Percentiles rank a stretch among this genome's conserved stretches.
phyloP scores from a whole-genome alignment of 2,888 invertebrate species.

The Lathronympha strigana region DNA sequence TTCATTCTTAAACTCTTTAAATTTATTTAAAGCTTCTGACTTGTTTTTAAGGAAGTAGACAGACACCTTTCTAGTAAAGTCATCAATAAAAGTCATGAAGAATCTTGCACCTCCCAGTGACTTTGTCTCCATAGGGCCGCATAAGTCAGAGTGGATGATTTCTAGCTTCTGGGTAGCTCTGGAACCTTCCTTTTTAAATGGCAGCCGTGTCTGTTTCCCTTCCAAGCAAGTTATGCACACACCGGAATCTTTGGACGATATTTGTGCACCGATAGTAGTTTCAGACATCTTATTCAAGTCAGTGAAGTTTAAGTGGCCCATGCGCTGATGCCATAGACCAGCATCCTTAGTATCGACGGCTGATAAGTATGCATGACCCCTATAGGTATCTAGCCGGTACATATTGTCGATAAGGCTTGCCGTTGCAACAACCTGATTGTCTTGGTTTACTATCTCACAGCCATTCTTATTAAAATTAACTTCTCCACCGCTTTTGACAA shows the following conservation, averaged over 20 bases:
- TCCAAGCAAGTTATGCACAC: neutral
- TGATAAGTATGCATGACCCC: no score
- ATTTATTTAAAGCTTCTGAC: neutral
- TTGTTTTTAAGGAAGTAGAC: constrained; percentile 8
- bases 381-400: no score
- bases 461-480: no score
- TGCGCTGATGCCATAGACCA: no score
- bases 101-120: constrained; percentile 22
- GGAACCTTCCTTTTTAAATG: constrained; percentile 2
- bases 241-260: neutral
- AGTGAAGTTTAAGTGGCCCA: no score
- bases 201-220: constrained; percentile 5
- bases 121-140: constrained; percentile 34
- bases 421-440: no score
- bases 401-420: no score
- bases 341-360: no score
- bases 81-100: constrained; percentile 27
- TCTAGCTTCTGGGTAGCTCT: constrained; percentile 39
- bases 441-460: no score
- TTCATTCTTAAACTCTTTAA: constrained; percentile 5
- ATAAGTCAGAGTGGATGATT: constrained; percentile 32
- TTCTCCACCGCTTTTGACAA: no score
- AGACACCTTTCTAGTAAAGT: constrained; percentile 1
- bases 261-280: neutral
- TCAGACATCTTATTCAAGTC: neutral